Base-by-base conservation (phyloP, 2,113 vertebrate genomes). In the Pyxicephalus adspersus region DNA sequence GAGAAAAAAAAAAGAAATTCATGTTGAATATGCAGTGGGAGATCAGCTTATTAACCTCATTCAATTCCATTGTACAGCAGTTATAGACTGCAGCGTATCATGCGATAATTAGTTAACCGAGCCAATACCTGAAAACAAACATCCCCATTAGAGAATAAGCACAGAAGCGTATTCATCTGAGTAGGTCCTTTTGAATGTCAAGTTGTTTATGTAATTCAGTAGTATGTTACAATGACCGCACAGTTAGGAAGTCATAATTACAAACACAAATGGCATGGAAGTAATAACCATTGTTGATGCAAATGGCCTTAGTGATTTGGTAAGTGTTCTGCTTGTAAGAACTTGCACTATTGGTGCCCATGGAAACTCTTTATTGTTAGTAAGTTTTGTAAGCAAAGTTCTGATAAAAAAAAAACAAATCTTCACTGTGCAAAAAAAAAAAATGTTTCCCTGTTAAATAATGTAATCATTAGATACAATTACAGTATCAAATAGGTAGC, bases 211-310 rank as follows among this genome's bases (percentile, higher is more conserved):
- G 54, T 50, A 63, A 52, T 20, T 19, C 51, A 50, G 58, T 50
- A 75, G 25, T 26, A 75, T 45, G 45, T 61, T 26, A 60, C 72
- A 75, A 63, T 22, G 70, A 29, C 52, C 15, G 26, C 31, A 57
- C 52, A 70, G 67, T 70, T 70, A 45, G 67, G 45, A 70, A 70
- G 67, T 70, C 52, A 70, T 70, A 70, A 70, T 70, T 70, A 50
- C 67, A 26, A 52, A 70, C 66, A 70, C 66, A 70, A 68, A 72
- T 72, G 70, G 31, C 70, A 72, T 22, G 52, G 70, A 57, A 72
- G 66, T 51, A 70, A 70, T 70, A 70, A 70, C 38, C 45, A 70
- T 70, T 50, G 51, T 70, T 70, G 66, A 70, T 70, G 51, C 38
- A 51, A 70, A 70, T 70, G 25, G 38, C 34, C 34, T 38, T 38